These are phyloP conservation scores for Eubasilissa splendida DNA, from an alignment of 2,888 invertebrate genomes.

Conservation along the genomic window DNA sequence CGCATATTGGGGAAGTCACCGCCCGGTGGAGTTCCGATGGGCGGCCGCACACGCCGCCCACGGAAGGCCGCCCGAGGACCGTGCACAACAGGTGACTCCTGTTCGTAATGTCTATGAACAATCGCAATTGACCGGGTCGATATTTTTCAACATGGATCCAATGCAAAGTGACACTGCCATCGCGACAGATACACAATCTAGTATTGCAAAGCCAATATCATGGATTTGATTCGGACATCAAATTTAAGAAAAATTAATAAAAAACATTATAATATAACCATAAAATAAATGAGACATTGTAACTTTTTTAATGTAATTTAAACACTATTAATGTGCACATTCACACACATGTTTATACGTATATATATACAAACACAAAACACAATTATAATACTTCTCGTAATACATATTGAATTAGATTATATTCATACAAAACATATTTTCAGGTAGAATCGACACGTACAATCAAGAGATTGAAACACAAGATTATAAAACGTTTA, in stretches of 20 bases:
- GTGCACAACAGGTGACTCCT: conserved; percentile 45
- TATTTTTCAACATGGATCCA: conserved; percentile 12
- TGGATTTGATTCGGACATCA: background rate
- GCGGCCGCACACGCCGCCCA: conserved; percentile 49
- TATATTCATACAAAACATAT: too few species aligned
- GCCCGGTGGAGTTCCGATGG: conserved; percentile 23
- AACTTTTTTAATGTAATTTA: background rate
- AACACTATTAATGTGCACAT: too few species aligned
- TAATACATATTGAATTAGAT: too few species aligned
- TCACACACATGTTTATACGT: too few species aligned
- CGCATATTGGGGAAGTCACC: conserved; percentile 11
- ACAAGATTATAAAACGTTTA: too few species aligned
- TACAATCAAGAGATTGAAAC: too few species aligned
- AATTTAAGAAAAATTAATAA: background rate
- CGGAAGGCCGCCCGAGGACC: conserved; percentile 39
- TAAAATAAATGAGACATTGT: background rate
- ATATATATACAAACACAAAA: too few species aligned
- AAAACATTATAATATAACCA: background rate
- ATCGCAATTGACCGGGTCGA: background rate
- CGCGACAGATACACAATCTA: too few species aligned
- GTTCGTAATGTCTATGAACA: conserved; percentile 39
- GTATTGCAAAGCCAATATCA: background rate
- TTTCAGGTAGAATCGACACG: too few species aligned
- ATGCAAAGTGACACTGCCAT: conserved; percentile 7
- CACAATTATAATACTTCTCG: too few species aligned